Evolutionary conservation across 2,888 invertebrate species (phyloP).

Genomic region (Polydrusus tereticollis): DNA sequence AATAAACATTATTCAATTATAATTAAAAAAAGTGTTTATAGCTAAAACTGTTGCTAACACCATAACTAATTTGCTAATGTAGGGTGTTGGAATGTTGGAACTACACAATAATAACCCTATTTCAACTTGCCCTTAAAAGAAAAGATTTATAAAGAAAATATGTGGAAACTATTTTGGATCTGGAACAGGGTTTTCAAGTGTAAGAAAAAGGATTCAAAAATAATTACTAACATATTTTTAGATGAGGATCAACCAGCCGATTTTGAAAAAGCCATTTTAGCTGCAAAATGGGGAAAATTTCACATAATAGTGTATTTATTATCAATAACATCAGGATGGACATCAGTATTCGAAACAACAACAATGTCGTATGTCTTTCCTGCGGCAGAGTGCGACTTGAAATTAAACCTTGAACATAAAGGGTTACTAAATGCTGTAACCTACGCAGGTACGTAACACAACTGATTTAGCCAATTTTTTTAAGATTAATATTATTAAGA

Average conservation of each 20-base stretch:
- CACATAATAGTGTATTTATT: constrained; percentile 73
- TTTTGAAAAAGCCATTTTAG: constrained; percentile 79
- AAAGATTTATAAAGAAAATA: too few species aligned
- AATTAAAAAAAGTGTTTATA: too few species aligned
- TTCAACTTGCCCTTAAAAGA: too few species aligned
- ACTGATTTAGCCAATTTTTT: too few species aligned
- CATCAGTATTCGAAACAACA: constrained; percentile 79
- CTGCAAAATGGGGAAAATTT: constrained; percentile 79
- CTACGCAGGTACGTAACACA: constrained; percentile 76
- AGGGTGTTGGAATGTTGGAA: too few species aligned
- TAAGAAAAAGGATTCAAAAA: background rate
- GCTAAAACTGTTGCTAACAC: too few species aligned
- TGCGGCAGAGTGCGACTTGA: constrained; percentile 80
- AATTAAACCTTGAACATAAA: constrained; percentile 77
- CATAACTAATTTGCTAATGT: too few species aligned
- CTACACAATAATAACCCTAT: too few species aligned
- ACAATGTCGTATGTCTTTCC: constrained; percentile 82
- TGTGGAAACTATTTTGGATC: too few species aligned
- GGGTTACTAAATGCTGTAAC: constrained; percentile 79
- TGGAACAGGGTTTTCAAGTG: background rate
- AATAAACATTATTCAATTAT: too few species aligned
- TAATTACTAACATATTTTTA: constrained; percentile 10
- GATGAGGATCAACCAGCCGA: constrained; percentile 67
- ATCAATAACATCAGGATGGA: constrained; percentile 76
- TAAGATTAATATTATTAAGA: too few species aligned